Base-by-base conservation (phyloP, 2,797 vertebrate species). In the Tangara arthus region DNA sequence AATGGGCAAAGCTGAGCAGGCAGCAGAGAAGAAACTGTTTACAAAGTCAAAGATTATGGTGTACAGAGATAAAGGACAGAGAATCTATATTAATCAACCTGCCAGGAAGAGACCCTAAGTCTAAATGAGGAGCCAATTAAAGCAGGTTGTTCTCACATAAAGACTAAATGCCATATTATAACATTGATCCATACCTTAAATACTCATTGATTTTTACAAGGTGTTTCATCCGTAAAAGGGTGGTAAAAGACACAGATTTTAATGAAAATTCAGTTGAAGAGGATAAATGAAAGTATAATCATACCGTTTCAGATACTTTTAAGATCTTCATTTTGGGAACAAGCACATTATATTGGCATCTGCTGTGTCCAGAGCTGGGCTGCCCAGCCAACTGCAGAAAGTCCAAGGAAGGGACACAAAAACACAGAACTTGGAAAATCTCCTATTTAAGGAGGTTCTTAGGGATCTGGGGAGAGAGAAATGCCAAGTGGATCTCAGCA, bases 151-250 rank as follows among this genome's bases (percentile, higher is more conserved):
- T 84, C 79, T 93, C 44, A 53, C 24, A 72, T 87, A 82, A 90
- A 91, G 79, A 66, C 56, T 88, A 89, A 96, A 83, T 87, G 59
- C 65, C 34, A 13, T 94, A 87, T 79, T 92, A 77, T 34, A 46
- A 47, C 56, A 82, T 80, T 84, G 82, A 94, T 87, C 66, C 55
- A 73, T 53, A 87, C 80, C 87, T 88, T 93, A 91, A 95, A 91
- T 24, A 50, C 16, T 75, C 52, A 91, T 71, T 90, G 93, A 93
- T 96, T 96, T 92, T 91, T 93, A 68, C 73, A 60, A 77, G 85
- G 66, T 47, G n/a, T 91, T 95, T 91, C 37, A 76, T 90, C 52
- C 4, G 9, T 90, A 61, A 92, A 90, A 90, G 17, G 4, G 11
- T 73, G 56, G 56, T 71, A 79, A 94, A 91, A 87, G 14, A 70